phyloP scores from a whole-genome alignment of 2,113 vertebrate genomes.

The Xiphias gladius region DNA sequence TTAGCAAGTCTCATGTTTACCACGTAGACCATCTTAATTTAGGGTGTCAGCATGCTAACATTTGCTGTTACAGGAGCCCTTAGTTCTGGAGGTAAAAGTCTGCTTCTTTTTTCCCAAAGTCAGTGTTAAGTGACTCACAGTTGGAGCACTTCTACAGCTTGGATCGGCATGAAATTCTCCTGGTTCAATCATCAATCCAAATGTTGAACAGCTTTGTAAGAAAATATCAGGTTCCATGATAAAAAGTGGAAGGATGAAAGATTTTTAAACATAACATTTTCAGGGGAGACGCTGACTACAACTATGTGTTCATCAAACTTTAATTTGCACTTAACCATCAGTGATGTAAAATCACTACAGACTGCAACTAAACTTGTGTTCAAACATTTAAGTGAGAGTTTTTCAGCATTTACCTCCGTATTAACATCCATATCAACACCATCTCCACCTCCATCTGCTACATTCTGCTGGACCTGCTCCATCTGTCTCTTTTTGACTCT shows the following conservation, averaged over 20 bases:
- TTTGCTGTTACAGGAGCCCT: background rate
- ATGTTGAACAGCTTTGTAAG: too few species aligned
- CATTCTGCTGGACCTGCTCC: too few species aligned
- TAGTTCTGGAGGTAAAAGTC: too few species aligned
- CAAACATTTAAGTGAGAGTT: background rate
- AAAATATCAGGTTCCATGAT: too few species aligned
- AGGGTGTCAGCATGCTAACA: background rate
- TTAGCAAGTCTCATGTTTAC: background rate
- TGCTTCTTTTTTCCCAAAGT: background rate
- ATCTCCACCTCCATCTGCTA: background rate
- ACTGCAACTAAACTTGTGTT: background rate
- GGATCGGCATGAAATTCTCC: too few species aligned
- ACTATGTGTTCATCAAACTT: background rate
- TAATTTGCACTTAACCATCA: too few species aligned
- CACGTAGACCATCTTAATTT: background rate
- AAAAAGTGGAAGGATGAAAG: too few species aligned
- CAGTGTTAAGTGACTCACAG: background rate
- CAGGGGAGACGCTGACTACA: background rate
- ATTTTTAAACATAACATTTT: background rate
- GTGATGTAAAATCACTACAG: background rate
- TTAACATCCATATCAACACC: too few species aligned
- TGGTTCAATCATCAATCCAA: too few species aligned
- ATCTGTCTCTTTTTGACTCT: too few species aligned
- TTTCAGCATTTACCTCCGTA: too few species aligned
- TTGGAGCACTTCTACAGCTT: background rate